These are phyloP conservation scores for Aegotheles bennettii DNA, from an alignment of 2,113 vertebrate species.

Conservation along the genomic window DNA sequence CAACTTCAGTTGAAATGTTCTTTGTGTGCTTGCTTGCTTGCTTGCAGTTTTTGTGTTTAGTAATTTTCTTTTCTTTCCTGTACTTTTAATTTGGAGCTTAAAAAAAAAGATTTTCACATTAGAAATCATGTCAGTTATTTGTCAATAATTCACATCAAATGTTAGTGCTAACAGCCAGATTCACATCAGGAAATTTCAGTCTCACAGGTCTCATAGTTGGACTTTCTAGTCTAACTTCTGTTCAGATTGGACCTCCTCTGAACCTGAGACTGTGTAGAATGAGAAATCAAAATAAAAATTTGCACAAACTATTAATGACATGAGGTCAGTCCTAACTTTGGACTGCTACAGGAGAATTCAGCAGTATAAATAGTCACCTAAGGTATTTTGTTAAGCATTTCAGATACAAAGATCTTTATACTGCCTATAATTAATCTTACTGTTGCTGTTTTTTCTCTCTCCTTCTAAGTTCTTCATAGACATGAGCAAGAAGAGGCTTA, in stretches of 20 bases:
- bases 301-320: neutral
- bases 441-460: neutral
- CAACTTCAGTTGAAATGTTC: neutral
- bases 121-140: neutral
- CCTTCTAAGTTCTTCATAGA: neutral
- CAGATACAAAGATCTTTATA: neutral
- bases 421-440: neutral
- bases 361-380: neutral
- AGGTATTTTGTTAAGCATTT: neutral
- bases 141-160: neutral
- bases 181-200: neutral
- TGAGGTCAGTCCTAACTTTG: neutral
- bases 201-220: neutral
- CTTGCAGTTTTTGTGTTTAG: neutral
- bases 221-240: neutral
- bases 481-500: rapidly evolving
- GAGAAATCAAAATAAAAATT: neutral
- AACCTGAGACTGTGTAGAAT: neutral
- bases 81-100: neutral
- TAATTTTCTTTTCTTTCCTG: neutral
- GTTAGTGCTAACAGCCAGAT: neutral
- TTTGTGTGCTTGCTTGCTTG: neutral
- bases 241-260: neutral
- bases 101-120: neutral
- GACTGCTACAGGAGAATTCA: neutral